Evolutionary conservation across 2,113 vertebrate species (phyloP).

Genomic region (Plecturocebus donacophilus): DNA sequence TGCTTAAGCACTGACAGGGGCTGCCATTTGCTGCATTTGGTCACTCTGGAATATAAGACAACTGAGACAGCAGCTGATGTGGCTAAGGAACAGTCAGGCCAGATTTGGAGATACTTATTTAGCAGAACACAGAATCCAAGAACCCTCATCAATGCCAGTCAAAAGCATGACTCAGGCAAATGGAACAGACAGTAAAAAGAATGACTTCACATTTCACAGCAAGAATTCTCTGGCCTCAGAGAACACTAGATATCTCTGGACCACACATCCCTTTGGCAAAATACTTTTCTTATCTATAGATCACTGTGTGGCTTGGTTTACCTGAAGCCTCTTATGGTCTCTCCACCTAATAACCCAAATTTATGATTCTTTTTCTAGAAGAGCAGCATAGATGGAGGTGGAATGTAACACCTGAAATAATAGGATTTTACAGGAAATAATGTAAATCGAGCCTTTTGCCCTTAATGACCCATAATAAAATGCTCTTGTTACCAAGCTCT

Average conservation of each 20-base stretch:
- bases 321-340: neutral
- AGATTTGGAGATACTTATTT: neutral
- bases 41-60: neutral
- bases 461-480: conserved; percentile 77
- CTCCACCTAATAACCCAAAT: neutral
- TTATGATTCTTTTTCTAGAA: neutral
- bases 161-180: neutral
- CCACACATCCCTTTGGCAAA: neutral
- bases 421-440: conserved; percentile 67
- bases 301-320: neutral
- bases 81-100: neutral
- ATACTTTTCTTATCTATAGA: neutral
- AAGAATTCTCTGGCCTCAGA: conserved; percentile 17
- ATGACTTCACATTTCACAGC: neutral
- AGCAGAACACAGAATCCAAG: neutral
- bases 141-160: neutral
- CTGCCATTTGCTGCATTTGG: neutral
- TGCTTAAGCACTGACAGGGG: neutral
- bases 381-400: neutral
- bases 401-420: conserved; percentile 61
- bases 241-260: neutral
- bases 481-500: conserved; percentile 61
- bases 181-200: neutral
- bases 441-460: conserved; percentile 70
- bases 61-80: neutral